Evolutionary conservation across 2,797 vertebrate species (phyloP), one percentile per base, ranked within the genome.

Genomic region (Sebastes vulpes): DNA sequence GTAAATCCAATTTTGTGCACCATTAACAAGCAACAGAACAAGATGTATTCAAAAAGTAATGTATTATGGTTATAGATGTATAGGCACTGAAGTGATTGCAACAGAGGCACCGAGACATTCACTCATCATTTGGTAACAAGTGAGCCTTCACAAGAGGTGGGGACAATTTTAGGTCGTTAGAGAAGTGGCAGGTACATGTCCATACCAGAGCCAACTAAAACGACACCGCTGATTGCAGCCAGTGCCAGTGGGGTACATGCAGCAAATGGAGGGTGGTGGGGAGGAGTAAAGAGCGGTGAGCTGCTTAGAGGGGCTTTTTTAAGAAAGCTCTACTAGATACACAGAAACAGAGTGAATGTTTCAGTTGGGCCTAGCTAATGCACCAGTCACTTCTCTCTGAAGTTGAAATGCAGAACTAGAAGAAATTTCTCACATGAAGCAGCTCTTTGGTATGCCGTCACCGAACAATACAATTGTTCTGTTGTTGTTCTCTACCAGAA

Each of bases 191-290:
- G 77, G 63, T 77, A 70, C 73, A 65, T 67, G 84, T 80, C 68
- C 57, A 65, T 63, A 72, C 25, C 58, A 77, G 54, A 73, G 64
- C 72, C 29, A 66, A 61, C 57, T 65, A 58, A 80, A 81, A 56
- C 70, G 72, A 83, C 83, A 77, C 29, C 4, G 14, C 81, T 88
- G 87, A 89, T 86, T 88, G 86, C 79, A 78, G 31, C 67, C 64
- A 69, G 38, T 52, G 42, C 53, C 29, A 61, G 61, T 54, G 18
- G 72, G 78, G 46, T 79, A 64, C 16, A 57, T 56, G 74, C 68
- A 81, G 83, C 48, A 77, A 85, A 86, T 79, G 74, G 59, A 87
- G 72, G 66, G 38, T 59, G 42, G 71, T 65, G 46, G 79, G 50
- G 58, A 35, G 20, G 2, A 42, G 56, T 56, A 4, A 26, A 26